These are phyloP conservation scores for Oncorhynchus keta DNA, from an alignment of 2,113 vertebrate species.

Conservation along the genomic window DNA sequence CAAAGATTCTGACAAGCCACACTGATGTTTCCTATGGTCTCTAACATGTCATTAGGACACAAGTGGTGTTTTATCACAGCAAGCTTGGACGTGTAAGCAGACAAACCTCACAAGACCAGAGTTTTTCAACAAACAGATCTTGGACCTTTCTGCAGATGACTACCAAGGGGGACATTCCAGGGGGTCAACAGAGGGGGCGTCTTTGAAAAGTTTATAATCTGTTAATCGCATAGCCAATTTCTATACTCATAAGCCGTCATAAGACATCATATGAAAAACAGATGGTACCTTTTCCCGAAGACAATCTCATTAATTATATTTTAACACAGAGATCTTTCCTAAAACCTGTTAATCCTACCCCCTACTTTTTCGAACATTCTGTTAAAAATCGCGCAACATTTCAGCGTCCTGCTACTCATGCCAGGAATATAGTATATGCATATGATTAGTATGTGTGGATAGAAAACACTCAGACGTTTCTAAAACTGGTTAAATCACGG, in stretches of 20 bases:
- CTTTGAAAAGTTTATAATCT: neutral
- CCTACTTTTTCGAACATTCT: no score
- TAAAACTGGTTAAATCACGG: no score
- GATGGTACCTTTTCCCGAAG: conserved; percentile 33
- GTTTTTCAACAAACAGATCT: conserved; percentile 1
- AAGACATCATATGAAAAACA: conserved; percentile 16
- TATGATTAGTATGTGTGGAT: no score
- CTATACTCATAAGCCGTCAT: neutral
- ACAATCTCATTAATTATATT: neutral
- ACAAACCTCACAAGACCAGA: conserved; percentile 17
- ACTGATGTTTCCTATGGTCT: neutral
- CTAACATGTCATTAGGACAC: conserved; percentile 18
- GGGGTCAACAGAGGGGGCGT: neutral
- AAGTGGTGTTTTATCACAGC: conserved; percentile 17
- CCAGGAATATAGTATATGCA: no score
- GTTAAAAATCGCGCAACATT: no score
- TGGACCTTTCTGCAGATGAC: conserved; percentile 3
- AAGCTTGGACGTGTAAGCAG: conserved; percentile 26
- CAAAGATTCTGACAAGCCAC: neutral
- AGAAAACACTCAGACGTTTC: no score
- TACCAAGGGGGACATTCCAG: conserved; percentile 8
- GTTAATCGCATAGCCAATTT: neutral
- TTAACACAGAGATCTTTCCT: conserved; percentile 32
- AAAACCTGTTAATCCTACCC: no score
- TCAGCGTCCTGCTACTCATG: no score